These are phyloP conservation scores for Pluvialis apricaria DNA, from an alignment of 2,113 vertebrate species.

Conservation along the genomic window DNA sequence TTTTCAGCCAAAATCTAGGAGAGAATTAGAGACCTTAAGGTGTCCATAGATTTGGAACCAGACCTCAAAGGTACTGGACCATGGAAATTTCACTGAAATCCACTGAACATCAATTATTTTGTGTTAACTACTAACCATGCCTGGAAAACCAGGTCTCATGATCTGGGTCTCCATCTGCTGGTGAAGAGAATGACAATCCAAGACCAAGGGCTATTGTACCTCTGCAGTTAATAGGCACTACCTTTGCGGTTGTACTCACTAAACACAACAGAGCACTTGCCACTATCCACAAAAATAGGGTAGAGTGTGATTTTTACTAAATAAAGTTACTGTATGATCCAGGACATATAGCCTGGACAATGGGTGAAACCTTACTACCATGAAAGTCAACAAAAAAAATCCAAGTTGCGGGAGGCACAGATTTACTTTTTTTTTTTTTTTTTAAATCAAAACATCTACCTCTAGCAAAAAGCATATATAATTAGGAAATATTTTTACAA, in stretches of 20 bases:
- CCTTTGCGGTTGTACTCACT: fast-evolving
- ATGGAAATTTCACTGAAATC: not conserved
- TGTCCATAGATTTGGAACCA: not conserved
- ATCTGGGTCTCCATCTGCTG: conserved; percentile 47
- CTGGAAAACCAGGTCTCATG: not conserved
- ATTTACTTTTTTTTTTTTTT: not conserved
- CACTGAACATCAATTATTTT: not conserved
- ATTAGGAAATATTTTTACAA: not conserved
- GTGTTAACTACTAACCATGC: not conserved
- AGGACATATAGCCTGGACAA: not conserved
- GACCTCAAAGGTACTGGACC: not conserved
- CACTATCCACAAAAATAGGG: not conserved
- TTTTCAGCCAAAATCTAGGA: not conserved
- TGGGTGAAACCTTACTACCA: not conserved
- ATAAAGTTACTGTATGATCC: not conserved
- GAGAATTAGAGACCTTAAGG: not conserved
- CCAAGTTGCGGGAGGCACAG: not conserved
- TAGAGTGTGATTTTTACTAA: not conserved
- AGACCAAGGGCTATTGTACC: not conserved
- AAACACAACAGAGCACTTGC: not conserved
- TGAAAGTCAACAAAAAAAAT: not conserved
- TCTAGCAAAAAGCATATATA: not conserved
- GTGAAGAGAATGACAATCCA: not conserved
- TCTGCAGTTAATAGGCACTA: not conserved
- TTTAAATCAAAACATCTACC: not conserved